These are phyloP conservation scores for Charina bottae DNA, from an alignment of 2,113 vertebrate species.

Conservation along the genomic window DNA sequence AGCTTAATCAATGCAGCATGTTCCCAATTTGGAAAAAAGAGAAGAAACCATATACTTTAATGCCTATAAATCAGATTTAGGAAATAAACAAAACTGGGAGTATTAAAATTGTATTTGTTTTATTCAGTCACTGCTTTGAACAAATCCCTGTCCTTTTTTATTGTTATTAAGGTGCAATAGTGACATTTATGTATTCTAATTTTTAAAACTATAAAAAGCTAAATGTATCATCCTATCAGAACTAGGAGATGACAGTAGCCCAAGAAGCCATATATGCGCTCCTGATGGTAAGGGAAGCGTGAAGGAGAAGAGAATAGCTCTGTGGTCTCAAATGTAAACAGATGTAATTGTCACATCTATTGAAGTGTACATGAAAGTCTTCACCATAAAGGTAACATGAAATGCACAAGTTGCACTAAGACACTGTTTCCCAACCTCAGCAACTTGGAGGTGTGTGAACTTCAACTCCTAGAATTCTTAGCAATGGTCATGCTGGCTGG, in stretches of 20 bases:
- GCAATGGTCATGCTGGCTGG: neutral
- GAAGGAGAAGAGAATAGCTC: neutral
- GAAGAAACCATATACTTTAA: slow-evolving; percentile 21
- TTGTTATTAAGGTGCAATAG: slow-evolving; percentile 37
- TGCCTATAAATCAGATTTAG: slow-evolving; percentile 46
- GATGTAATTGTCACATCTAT: neutral
- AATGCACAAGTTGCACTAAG: neutral
- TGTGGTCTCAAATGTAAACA: neutral
- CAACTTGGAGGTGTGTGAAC: neutral
- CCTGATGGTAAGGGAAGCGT: neutral
- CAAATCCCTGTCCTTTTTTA: slow-evolving; percentile 10
- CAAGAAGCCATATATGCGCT: neutral
- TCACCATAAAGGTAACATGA: neutral
- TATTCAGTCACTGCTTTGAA: slow-evolving; percentile 24
- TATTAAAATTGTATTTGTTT: slow-evolving; percentile 49
- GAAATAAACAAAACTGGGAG: slow-evolving; percentile 29
- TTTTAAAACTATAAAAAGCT: slow-evolving; percentile 43
- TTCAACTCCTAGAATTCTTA: neutral
- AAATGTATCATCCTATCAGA: slow-evolving; percentile 6
- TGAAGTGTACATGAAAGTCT: neutral
- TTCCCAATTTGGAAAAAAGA: slow-evolving; percentile 19
- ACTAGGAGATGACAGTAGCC: neutral
- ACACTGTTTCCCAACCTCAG: neutral
- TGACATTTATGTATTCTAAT: slow-evolving; percentile 55
- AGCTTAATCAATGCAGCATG: slow-evolving; percentile 6